A percentile compares a stretch with the other conserved stretches of the same genome.
These are phyloP conservation scores for Drosophila melanogaster DNA, from an alignment of 1,140 invertebrate species.

Conservation along the genomic window DNA sequence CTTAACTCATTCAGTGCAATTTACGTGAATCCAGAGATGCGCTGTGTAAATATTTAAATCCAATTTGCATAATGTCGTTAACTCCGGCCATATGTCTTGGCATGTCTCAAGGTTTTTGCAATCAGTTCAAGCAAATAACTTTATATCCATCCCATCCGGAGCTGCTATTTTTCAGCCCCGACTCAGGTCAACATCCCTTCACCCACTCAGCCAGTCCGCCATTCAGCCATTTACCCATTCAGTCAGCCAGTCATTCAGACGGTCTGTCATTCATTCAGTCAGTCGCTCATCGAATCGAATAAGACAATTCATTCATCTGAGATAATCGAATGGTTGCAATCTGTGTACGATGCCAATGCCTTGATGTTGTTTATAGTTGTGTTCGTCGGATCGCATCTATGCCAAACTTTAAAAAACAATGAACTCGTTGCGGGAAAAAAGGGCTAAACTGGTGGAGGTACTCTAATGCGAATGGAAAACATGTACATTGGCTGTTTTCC, in stretches of 20 bases:
- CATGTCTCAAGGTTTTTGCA: constrained; percentile 63
- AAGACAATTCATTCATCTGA: constrained; percentile 79
- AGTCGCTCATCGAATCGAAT: constrained; percentile 67
- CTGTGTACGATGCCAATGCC: constrained; percentile 25
- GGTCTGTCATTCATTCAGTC: constrained; percentile 16
- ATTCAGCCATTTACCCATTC: constrained; percentile 4
- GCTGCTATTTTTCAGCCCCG: constrained; percentile 24
- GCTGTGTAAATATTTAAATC: constrained; percentile 50
- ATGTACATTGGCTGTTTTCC: constrained; percentile 13
- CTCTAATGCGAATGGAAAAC: constrained; percentile 12
- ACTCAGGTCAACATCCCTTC: not conserved
- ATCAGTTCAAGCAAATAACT: constrained; percentile 77
- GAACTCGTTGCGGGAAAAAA: constrained; percentile 13
- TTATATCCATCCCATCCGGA: constrained; percentile 30
- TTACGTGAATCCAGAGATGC: not conserved
- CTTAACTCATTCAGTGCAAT: not conserved
- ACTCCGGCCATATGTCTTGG: constrained; percentile 46
- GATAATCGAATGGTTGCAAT: constrained; percentile 70
- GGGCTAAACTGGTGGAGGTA: not conserved
- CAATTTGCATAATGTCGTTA: constrained; percentile 64
- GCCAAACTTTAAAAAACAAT: constrained; percentile 44
- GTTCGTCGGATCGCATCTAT: constrained; percentile 17
- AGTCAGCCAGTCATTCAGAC: constrained; percentile 5
- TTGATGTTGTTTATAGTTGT: constrained; percentile 43
- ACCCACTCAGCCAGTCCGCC: not conserved